Conservation (phyloP, 2,113 vertebrate genomes). For the Irena cyanogastra region DNA sequence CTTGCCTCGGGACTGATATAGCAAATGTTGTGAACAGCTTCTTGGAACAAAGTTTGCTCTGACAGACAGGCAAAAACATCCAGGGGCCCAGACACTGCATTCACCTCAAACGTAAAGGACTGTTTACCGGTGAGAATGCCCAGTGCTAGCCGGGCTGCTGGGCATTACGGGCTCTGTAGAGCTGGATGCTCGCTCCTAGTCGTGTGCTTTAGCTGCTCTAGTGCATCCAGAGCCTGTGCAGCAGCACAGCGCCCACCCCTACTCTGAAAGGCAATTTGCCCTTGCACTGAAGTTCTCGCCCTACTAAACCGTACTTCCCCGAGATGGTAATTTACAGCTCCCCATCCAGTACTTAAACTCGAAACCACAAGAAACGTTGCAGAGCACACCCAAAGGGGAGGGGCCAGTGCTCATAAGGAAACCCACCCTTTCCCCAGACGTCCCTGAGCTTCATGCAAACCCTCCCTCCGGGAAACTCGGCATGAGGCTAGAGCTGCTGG, state of each 20-base stretch:
- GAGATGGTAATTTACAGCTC: background rate
- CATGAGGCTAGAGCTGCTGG: rapidly evolving
- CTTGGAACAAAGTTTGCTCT: conserved; percentile 48
- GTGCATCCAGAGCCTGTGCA: rapidly evolving
- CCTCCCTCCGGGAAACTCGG: background rate
- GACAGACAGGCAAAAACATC: background rate
- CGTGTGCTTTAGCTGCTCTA: background rate
- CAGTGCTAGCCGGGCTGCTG: background rate
- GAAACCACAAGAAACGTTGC: background rate
- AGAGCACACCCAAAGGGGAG: background rate
- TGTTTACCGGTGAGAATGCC: background rate
- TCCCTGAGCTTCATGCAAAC: background rate
- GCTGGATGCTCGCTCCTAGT: background rate
- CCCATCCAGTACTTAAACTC: background rate
- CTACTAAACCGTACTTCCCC: background rate
- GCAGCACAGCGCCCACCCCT: background rate
- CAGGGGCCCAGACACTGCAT: background rate
- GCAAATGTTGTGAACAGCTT: background rate
- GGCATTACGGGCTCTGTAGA: background rate
- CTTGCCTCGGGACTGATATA: background rate
- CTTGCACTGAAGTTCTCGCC: background rate
- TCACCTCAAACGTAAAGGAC: background rate
- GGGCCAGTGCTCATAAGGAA: background rate
- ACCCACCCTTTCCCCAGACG: background rate
- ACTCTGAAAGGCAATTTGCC: background rate